Evolutionary conservation across 1,140 invertebrate genomes (phyloP).

Genomic region (Theocolax elegans): DNA sequence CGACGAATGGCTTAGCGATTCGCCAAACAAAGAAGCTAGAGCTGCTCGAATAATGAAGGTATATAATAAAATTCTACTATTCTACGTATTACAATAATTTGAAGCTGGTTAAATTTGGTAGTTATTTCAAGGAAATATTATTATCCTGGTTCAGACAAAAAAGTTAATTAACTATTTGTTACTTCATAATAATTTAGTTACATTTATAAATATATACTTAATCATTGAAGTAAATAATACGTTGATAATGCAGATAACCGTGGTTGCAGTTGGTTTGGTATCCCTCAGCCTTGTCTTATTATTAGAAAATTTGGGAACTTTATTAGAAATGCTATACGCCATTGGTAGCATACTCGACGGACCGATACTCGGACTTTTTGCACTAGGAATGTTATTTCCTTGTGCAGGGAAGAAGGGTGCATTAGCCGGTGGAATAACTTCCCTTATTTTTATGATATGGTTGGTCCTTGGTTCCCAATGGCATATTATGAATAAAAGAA

Average conservation of each 20-base stretch:
- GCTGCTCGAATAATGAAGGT: constrained; percentile 61
- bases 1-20: constrained; percentile 54
- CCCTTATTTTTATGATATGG: constrained; percentile 69
- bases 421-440: constrained; percentile 65
- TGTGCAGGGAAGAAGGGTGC: constrained; percentile 68
- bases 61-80: too few relatives aligned
- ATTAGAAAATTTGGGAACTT: constrained; percentile 58
- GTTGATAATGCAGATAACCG: constrained; percentile 54
- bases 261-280: constrained; percentile 62
- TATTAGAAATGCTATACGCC: constrained; percentile 63
- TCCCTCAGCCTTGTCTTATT: constrained; percentile 68
- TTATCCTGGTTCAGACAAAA: too few relatives aligned
- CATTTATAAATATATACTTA: too few relatives aligned
- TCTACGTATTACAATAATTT: too few relatives aligned
- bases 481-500: constrained; percentile 57
- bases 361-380: constrained; percentile 68
- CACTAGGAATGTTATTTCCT: constrained; percentile 68
- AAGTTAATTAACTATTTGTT: too few relatives aligned
- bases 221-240: too few relatives aligned
- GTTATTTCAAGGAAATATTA: too few relatives aligned
- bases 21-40: constrained; percentile 51
- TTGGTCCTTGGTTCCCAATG: constrained; percentile 69
- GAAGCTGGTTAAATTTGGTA: too few relatives aligned
- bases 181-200: too few relatives aligned
- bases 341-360: constrained; percentile 68